Base-by-base conservation (phyloP, 2,888 invertebrate species). In the Theretra japonica region DNA sequence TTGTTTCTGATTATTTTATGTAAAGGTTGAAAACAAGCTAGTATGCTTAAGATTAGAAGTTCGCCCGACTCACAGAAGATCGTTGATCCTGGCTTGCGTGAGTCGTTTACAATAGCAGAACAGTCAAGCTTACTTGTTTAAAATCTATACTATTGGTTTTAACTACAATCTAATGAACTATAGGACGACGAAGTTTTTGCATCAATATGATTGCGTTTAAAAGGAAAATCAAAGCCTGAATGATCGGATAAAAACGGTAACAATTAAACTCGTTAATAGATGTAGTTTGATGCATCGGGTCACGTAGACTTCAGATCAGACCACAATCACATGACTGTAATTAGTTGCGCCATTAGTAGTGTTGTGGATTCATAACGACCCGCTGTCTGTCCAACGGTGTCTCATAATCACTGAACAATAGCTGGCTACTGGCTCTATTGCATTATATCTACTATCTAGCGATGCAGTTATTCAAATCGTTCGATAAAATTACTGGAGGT, bases 381-480 rank as follows among this genome's bases (percentile, higher is more conserved):
- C 21, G 33, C 30, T 28, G 7, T 33, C 25, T 60, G n/a, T 60
- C 33, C 19, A 7, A 33, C 60, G 7, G n/a, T n/a, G 60, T 33
- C 30, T 19, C 33, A n/a, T 60, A 21, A 21, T 8, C 8, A 21
- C 57, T 57, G n/a, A 23, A 21, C 56, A 6, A 56, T n/a, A n/a
- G n/a, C 6, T 28, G 28, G 28, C 0, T n/a, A n/a, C n/a, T 56
- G 56, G 15, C 23, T 58, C 15, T 25, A 23, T 58, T 19, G n/a
- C 53, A n/a, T 53, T 5, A n/a, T 53, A 6, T n/a, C n/a, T n/a
- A n/a, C n/a, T 65, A 65, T 65, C 65, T 65, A 21, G 65, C 65
- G 48, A 62, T 62, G 28, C 28, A 28, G 41, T 41, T 17, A 48
- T 23, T 48, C 48, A 48, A 65, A 65, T 48, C 41, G 65, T 65